Percentiles rank a stretch among this genome's conserved stretches.
These are phyloP conservation scores for Temnothorax curvispinosus DNA, from an alignment of 1,140 invertebrate species.

Conservation along the genomic window DNA sequence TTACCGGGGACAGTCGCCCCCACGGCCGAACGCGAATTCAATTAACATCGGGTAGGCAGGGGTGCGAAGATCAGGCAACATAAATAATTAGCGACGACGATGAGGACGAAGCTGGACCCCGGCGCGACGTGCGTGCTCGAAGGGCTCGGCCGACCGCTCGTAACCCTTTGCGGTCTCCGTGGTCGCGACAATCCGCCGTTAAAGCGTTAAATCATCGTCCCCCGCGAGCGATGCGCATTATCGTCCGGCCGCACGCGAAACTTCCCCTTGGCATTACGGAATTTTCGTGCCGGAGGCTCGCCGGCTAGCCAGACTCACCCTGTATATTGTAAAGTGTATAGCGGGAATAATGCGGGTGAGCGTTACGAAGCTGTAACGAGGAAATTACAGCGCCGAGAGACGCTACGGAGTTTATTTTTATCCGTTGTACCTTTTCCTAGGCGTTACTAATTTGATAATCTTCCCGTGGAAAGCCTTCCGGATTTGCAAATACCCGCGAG, in stretches of 20 bases:
- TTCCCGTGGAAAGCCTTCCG: background rate
- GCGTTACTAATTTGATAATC: background rate
- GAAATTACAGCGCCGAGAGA: background rate
- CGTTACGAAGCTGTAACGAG: slow-evolving; percentile 26
- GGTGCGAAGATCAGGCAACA: slow-evolving; percentile 65
- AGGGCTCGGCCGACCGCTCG: slow-evolving; percentile 22
- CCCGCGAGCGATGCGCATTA: slow-evolving; percentile 56
- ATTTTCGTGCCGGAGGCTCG: slow-evolving; percentile 25
- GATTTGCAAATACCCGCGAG: too few relatives aligned
- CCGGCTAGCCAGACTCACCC: background rate
- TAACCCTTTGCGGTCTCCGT: slow-evolving; percentile 68
- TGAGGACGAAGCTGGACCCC: slow-evolving; percentile 53
- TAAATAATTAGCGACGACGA: slow-evolving; percentile 70
- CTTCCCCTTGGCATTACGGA: slow-evolving; percentile 22
- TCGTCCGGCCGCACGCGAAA: slow-evolving; percentile 52
- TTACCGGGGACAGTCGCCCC: slow-evolving; percentile 58
- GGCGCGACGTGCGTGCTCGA: background rate
- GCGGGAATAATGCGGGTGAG: background rate
- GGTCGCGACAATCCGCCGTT: slow-evolving; percentile 69
- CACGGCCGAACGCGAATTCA: slow-evolving; percentile 66
- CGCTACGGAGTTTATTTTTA: background rate
- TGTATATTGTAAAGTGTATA: background rate
- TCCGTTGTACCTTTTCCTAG: background rate
- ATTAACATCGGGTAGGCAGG: slow-evolving; percentile 59
- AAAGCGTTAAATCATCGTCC: slow-evolving; percentile 71